phyloP scores from a whole-genome alignment of 2,888 invertebrate genomes.

The Drosophila anomalata region DNA sequence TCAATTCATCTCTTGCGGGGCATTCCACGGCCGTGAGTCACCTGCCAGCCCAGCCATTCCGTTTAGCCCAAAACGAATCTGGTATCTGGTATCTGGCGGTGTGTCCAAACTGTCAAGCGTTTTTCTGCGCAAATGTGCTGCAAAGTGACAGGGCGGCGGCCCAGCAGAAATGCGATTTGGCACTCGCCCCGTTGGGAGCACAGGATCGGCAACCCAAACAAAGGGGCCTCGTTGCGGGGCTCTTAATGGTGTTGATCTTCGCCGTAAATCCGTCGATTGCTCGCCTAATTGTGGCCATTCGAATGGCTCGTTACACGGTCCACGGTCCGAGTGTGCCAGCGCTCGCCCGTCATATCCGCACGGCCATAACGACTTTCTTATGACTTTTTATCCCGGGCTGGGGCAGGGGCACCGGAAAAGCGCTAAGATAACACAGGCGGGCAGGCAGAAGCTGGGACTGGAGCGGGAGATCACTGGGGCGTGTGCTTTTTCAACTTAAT shows the following conservation, averaged over 20 bases:
- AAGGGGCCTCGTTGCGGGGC: background rate
- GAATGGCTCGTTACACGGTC: slow-evolving; percentile 31
- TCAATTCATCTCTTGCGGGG: slow-evolving; percentile 30
- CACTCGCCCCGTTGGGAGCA: background rate
- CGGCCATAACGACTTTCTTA: slow-evolving; percentile 46
- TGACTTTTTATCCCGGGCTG: slow-evolving; percentile 60
- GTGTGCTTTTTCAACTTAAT: slow-evolving; percentile 69
- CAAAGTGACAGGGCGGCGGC: slow-evolving; percentile 21
- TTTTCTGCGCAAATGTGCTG: slow-evolving; percentile 32
- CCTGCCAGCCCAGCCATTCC: background rate
- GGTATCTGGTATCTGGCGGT: slow-evolving; percentile 7
- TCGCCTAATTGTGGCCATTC: slow-evolving; percentile 20
- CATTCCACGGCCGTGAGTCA: slow-evolving; percentile 33
- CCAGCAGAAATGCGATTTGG: slow-evolving; percentile 3
- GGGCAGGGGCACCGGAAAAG: slow-evolving; percentile 63
- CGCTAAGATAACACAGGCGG: slow-evolving; percentile 57
- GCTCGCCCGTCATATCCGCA: slow-evolving; percentile 32
- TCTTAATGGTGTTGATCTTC: slow-evolving; percentile 4
- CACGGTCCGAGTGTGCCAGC: slow-evolving; percentile 5
- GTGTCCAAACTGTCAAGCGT: slow-evolving; percentile 53
- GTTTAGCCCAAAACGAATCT: background rate
- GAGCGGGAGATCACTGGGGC: slow-evolving; percentile 59
- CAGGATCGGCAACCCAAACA: background rate
- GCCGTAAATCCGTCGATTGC: slow-evolving; percentile 11
- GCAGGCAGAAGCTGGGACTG: slow-evolving; percentile 3